A percentile compares a stretch with the other conserved stretches of the same genome.
These are phyloP conservation scores for Sander lucioperca DNA, from an alignment of 2,113 vertebrate genomes.

Conservation along the genomic window DNA sequence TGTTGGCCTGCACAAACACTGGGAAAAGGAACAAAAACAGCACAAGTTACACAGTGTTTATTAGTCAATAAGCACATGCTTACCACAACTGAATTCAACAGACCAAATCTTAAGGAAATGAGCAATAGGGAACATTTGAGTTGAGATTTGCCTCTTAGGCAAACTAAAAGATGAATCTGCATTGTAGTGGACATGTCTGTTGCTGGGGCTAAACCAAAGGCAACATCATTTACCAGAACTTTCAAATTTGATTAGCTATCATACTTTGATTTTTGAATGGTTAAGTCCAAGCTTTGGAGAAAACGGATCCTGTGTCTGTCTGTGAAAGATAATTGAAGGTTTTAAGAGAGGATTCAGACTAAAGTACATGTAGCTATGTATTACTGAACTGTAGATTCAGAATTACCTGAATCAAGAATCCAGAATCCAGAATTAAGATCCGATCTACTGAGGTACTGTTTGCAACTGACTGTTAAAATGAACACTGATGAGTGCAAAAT, in stretches of 20 bases:
- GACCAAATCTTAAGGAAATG: not conserved
- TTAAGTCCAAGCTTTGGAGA: not conserved
- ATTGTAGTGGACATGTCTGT: not conserved
- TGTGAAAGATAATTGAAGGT: not conserved
- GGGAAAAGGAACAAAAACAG: conserved; percentile 39
- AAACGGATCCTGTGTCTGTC: not conserved
- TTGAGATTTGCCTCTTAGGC: not conserved
- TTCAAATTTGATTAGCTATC: not conserved
- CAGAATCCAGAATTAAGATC: too few relatives aligned
- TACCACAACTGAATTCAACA: not conserved
- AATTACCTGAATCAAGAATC: too few relatives aligned
- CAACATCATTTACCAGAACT: not conserved
- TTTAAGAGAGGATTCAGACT: not conserved
- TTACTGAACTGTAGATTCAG: not conserved
- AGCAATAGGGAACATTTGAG: not conserved
- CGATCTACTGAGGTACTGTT: not conserved
- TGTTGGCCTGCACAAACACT: conserved; percentile 99
- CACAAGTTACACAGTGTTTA: not conserved
- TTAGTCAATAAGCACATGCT: not conserved
- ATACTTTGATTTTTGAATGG: not conserved
- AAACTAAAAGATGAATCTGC: not conserved
- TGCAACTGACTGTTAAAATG: not conserved
- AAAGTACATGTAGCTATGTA: not conserved
- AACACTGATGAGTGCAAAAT: too few relatives aligned
- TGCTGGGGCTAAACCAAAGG: not conserved